Conservation (phyloP, 2,797 vertebrate genomes). For the Semaprochilodus insignis region DNA sequence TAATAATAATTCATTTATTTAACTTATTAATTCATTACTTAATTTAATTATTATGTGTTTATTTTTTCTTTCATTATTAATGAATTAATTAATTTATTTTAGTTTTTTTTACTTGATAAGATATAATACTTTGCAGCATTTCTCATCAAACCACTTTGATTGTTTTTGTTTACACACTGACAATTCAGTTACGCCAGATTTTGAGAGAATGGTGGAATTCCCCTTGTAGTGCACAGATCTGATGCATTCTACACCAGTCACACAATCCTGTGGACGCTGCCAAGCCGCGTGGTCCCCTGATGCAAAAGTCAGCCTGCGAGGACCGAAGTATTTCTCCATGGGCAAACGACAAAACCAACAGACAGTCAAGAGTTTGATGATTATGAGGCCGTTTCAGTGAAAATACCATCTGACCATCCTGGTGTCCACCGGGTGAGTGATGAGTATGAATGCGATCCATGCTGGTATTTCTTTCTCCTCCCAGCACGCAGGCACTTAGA, state of each 20-base stretch:
- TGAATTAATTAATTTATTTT: no score
- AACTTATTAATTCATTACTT: no score
- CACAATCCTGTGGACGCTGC: conserved; percentile 21
- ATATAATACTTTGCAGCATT: no score
- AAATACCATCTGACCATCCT: conserved; percentile 30
- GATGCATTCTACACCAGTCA: conserved; percentile 12
- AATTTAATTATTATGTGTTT: no score
- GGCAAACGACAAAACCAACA: background rate
- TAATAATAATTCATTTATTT: no score
- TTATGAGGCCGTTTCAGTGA: conserved; percentile 28
- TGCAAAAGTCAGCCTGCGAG: background rate
- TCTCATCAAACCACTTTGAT: no score
- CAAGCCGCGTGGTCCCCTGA: conserved; percentile 5
- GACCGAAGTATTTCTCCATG: conserved; percentile 16
- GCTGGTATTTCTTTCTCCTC: conserved; percentile 7
- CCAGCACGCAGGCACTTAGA: conserved; percentile 29
- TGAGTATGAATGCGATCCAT: conserved; percentile 7
- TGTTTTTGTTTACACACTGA: no score
- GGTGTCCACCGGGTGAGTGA: conserved; percentile 5
- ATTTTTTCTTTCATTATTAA: no score
- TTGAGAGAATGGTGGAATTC: no score
- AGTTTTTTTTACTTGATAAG: no score
- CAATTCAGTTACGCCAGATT: no score
- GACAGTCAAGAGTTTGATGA: background rate
- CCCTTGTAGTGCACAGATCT: conserved; percentile 9